These are phyloP conservation scores for Romanogobio albipinnatus DNA, from an alignment of 2,113 vertebrate genomes.

Conservation along the genomic window DNA sequence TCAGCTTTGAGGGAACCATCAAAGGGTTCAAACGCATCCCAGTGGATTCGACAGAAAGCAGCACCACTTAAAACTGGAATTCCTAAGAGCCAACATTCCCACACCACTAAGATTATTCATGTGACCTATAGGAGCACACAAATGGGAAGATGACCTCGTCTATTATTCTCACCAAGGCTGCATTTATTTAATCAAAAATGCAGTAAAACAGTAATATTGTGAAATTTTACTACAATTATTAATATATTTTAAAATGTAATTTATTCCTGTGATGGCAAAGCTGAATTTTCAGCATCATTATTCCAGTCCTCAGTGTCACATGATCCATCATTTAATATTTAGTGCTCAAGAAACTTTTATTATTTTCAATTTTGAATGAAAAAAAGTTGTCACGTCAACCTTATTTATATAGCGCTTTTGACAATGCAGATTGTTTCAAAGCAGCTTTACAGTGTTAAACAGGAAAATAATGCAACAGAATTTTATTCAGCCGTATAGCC, in stretches of 20 bases:
- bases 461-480: too few relatives aligned
- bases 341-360: neutral
- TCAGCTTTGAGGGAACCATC: conserved; percentile 16
- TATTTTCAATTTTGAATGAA: neutral
- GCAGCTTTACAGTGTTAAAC: too few relatives aligned
- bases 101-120: neutral
- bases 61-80: conserved; percentile 8
- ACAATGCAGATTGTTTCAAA: too few relatives aligned
- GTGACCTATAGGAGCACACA: neutral
- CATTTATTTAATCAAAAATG: neutral
- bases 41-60: neutral
- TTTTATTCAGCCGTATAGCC: too few relatives aligned
- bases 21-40: conserved; percentile 6
- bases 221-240: neutral
- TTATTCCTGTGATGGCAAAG: neutral
- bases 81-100: conserved; percentile 11
- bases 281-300: neutral
- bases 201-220: neutral
- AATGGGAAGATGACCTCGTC: neutral
- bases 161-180: neutral
- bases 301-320: neutral
- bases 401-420: too few relatives aligned
- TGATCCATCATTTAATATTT: neutral
- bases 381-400: too few relatives aligned
- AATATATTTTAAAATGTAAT: neutral